A percentile compares a stretch with the other conserved stretches of the same genome.
These are phyloP conservation scores for Merodon equestris DNA, from an alignment of 2,888 invertebrate species.

Conservation along the genomic window DNA sequence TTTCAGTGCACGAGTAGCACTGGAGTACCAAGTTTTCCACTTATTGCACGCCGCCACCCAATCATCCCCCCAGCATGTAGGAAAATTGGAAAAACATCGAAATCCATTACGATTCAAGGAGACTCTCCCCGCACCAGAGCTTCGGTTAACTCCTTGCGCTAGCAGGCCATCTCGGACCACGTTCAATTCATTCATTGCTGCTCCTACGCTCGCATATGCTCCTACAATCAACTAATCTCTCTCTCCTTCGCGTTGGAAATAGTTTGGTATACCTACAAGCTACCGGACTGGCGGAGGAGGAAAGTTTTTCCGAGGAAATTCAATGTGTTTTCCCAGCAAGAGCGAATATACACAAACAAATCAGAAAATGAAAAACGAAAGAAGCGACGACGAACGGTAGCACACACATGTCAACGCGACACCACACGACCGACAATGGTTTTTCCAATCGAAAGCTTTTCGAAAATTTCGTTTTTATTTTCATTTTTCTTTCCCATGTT, in stretches of 20 bases:
- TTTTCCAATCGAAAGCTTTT: constrained; percentile 58
- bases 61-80: constrained; percentile 22
- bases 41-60: constrained; percentile 26
- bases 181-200: constrained; percentile 33
- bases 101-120: constrained; percentile 59
- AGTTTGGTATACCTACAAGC: constrained; percentile 53
- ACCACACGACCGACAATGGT: constrained; percentile 20
- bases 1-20: constrained; percentile 56
- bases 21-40: constrained; percentile 63
- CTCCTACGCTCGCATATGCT: constrained; percentile 12
- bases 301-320: constrained; percentile 49
- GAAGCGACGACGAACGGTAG: constrained; percentile 40
- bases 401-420: constrained; percentile 47
- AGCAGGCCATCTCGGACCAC: constrained; percentile 19
- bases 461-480: constrained; percentile 7
- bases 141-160: constrained; percentile 8
- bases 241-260: constrained; percentile 24
- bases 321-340: constrained; percentile 60
- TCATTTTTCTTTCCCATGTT: no score
- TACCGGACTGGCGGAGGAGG: constrained; percentile 32
- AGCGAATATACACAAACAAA: constrained; percentile 35
- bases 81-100: constrained; percentile 67
- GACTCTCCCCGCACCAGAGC: constrained; percentile 31
- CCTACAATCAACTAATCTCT: constrained; percentile 3
- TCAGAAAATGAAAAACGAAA: constrained; percentile 1